Evolutionary conservation across 92 coral and sea anemone genomes (phyloP).

Genomic region (Pocillopora meandrina): DNA sequence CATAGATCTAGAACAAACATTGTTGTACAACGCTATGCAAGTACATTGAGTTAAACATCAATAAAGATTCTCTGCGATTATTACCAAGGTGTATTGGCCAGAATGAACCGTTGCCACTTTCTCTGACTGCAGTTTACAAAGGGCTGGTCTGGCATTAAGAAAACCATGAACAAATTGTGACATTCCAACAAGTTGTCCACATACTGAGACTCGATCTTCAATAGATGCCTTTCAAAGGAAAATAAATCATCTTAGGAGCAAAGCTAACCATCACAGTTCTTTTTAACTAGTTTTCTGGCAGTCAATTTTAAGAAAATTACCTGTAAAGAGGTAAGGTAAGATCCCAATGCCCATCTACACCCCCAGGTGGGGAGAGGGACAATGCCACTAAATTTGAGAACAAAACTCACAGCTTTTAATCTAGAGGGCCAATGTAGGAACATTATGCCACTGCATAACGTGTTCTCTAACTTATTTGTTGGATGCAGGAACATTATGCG

Average conservation of each 20-base stretch:
- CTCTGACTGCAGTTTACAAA: conserved; percentile 78
- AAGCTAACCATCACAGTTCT: no score
- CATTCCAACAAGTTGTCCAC: conserved; percentile 97
- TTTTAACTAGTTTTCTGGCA: no score
- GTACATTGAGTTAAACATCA: no score
- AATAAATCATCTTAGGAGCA: background rate
- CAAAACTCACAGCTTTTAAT: no score
- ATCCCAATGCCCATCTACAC: no score
- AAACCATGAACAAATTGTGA: conserved; percentile 78
- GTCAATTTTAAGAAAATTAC: background rate
- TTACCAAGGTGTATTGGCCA: conserved; percentile 93
- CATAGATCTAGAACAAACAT: background rate
- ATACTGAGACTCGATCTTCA: conserved; percentile 82
- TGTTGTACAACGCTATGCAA: background rate
- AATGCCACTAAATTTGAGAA: no score
- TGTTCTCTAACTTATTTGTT: no score
- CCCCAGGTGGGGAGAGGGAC: no score
- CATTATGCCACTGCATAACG: no score
- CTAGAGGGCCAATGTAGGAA: no score
- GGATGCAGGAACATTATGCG: no score
- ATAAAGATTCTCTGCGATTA: background rate
- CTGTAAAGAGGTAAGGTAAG: background rate
- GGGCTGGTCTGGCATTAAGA: conserved; percentile 71
- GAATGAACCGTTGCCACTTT: conserved; percentile 79
- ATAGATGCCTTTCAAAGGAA: conserved; percentile 68